Percentiles rank a stretch among this genome's conserved stretches.
These are phyloP conservation scores for Aldabrachelys gigantea DNA, from an alignment of 2,113 vertebrate genomes.

Conservation along the genomic window DNA sequence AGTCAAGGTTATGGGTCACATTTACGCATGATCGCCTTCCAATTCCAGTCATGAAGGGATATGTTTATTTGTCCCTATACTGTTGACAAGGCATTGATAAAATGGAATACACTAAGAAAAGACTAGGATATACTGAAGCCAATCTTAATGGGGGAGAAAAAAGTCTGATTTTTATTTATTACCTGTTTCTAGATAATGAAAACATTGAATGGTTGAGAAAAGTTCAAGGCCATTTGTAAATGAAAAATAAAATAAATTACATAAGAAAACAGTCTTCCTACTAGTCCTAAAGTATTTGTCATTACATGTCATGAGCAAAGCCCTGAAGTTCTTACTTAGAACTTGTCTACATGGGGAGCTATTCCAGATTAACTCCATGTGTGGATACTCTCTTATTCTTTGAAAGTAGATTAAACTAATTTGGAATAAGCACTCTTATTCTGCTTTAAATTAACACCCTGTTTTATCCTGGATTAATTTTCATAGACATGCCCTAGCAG, in stretches of 20 bases:
- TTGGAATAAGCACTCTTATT: not conserved
- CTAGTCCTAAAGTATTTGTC: not conserved
- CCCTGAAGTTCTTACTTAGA: not conserved
- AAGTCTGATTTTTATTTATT: not conserved
- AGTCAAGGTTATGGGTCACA: not conserved
- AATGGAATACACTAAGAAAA: not conserved
- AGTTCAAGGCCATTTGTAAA: not conserved
- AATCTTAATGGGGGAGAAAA: not conserved
- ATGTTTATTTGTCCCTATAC: not conserved
- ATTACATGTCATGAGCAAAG: not conserved
- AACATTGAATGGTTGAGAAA: not conserved
- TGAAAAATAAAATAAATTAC: not conserved
- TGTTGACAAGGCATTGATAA: not conserved
- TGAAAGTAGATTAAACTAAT: not conserved
- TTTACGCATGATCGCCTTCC: not conserved
- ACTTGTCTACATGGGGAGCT: not conserved
- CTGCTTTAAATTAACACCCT: not conserved
- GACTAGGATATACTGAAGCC: not conserved
- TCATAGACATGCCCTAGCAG: not conserved
- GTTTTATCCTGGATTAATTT: not conserved
- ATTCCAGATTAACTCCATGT: not conserved
- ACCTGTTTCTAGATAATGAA: not conserved
- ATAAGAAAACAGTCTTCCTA: not conserved
- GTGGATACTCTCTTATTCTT: not conserved
- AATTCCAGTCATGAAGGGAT: not conserved